These are phyloP conservation scores for Andrena cerasifolii DNA, from an alignment of 1,140 invertebrate genomes.

Conservation along the genomic window DNA sequence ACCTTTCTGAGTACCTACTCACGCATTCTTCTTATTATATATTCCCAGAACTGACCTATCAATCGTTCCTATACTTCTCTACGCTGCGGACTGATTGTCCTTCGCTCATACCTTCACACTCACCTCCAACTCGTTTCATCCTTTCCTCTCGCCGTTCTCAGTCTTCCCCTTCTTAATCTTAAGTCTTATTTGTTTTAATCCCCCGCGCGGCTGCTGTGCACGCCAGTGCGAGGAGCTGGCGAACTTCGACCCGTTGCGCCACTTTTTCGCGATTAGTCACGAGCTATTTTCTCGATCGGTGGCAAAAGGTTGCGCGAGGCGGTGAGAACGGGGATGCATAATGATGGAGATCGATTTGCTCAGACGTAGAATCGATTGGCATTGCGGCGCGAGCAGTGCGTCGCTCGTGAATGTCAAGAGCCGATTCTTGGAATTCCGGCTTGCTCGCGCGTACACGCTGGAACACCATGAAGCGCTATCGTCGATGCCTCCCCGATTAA, in stretches of 20 bases:
- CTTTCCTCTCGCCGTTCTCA: too few relatives aligned
- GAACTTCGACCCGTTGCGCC: constrained; percentile 33
- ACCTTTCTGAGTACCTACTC: too few relatives aligned
- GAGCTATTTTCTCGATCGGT: constrained; percentile 21
- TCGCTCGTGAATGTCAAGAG: constrained; percentile 53
- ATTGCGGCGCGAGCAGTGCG: constrained; percentile 30
- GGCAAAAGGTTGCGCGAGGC: constrained; percentile 42
- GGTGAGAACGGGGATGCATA: constrained; percentile 42
- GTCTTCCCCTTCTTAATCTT: too few relatives aligned
- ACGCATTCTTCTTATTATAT: too few relatives aligned
- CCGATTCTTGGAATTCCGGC: constrained; percentile 52
- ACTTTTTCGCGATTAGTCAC: constrained; percentile 40
- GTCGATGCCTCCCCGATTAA: not conserved
- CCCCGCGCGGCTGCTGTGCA: too few relatives aligned
- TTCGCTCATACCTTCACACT: too few relatives aligned
- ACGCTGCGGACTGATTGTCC: too few relatives aligned
- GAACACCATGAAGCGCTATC: not conserved
- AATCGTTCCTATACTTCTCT: too few relatives aligned
- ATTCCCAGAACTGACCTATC: too few relatives aligned
- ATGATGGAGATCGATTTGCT: constrained; percentile 45
- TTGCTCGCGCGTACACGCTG: not conserved
- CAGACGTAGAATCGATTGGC: constrained; percentile 37
- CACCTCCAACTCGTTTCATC: too few relatives aligned
- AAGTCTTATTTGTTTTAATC: not conserved
- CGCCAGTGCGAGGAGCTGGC: not conserved